A percentile compares a stretch with the other conserved stretches of the same genome.
Evolutionary conservation across 2,113 vertebrate species (phyloP).

Genomic region (Cinclus mexicanus): DNA sequence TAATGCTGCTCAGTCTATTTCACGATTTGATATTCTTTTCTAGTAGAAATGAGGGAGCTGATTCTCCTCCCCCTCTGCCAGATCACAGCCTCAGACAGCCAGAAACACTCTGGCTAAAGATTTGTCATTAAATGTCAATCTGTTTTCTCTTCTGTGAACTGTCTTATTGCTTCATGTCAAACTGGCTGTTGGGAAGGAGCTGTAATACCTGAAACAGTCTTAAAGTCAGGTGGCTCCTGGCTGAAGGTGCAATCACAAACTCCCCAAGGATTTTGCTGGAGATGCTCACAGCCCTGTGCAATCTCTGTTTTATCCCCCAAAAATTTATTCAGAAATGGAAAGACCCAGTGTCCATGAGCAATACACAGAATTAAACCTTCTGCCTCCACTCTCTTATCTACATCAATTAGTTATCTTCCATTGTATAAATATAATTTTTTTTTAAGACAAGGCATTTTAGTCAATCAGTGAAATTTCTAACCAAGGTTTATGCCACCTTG

Average conservation of each 20-base stretch:
- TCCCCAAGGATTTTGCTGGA: background rate
- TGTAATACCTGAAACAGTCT: background rate
- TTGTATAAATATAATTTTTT: background rate
- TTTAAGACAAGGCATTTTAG: background rate
- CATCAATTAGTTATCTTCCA: background rate
- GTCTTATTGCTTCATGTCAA: background rate
- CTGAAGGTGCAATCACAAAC: background rate
- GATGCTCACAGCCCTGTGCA: background rate
- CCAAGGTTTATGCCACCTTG: background rate
- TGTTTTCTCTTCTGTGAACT: slow-evolving; percentile 1
- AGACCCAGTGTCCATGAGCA: background rate
- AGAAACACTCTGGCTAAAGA: slow-evolving; percentile 4
- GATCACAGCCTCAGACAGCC: slow-evolving; percentile 25
- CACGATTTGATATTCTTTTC: background rate
- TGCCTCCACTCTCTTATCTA: background rate
- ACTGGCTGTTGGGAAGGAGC: background rate
- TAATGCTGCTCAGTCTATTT: background rate
- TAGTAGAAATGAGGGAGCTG: background rate
- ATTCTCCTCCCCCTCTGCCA: slow-evolving; percentile 37
- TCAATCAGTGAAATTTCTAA: background rate
- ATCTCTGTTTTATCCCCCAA: background rate
- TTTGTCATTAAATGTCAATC: slow-evolving; percentile 36
- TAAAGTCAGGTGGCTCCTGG: background rate
- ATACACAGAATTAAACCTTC: background rate
- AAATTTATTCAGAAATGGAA: background rate